Base-by-base conservation (phyloP, 1,140 invertebrate species). In the Bacillus rossius region DNA sequence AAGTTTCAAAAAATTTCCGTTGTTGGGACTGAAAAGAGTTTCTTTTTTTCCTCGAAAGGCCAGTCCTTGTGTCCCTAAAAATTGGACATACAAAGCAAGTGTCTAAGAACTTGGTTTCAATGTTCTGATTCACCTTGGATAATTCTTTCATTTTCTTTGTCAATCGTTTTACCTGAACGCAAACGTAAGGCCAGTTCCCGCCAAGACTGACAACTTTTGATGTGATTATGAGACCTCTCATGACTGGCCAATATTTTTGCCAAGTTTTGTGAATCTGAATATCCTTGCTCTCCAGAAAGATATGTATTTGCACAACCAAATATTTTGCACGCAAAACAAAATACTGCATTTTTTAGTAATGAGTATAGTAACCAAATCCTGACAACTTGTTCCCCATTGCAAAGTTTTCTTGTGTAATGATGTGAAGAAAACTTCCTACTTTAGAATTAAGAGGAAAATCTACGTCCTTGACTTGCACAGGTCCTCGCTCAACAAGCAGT, bases 391-490 rank as follows among this genome's bases (percentile, higher is more conserved):
- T 60, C 42, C 23, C 54, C 54, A 57, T 60, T 60, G 13, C 22
- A 19, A 29, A 60, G 59, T 37, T 13, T 14, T 22, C 34, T 13
- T 55, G 62, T 26, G 16, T 41, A 40, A 37, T 55, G 52, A 38
- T 47, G 56, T 60, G 63, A 65, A 49, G 64, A 67, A 69, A 66
- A 71, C 64, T 66, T 59, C 29, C 29, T 34, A 34, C 29, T 34
- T 34, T 34, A 34, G 29, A 5, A 29, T 50, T 8, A 8, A 50
- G 22, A 14, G 17, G 17, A 50, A 50, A 50, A 29, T 50, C 48
- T 50, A 17, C 8, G n/a, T 50, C 22, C 7, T 50, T 50, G n/a
- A 50, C 7, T 50, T 16, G 48, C 29, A 50, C 48, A 22, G 29
- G 7, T 50, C 22, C 22, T 50, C 48, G 22, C 29, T 29, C 48